A percentile compares a stretch with the other conserved stretches of the same genome.
phyloP scores from a whole-genome alignment of 2,797 vertebrate species.

The Siniperca obscura region DNA sequence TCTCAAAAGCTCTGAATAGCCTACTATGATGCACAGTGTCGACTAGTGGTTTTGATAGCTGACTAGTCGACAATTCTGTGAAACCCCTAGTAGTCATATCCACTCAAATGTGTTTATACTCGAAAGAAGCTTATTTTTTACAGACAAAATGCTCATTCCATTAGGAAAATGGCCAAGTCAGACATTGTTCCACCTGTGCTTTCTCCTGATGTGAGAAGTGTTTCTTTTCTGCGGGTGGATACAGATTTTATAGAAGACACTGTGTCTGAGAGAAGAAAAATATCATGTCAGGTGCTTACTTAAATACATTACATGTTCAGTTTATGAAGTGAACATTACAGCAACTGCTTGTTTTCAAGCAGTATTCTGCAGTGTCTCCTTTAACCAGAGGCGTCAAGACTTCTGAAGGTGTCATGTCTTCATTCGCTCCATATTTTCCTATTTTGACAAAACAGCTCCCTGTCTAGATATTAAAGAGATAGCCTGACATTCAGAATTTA shows the following conservation, averaged over 20 bases:
- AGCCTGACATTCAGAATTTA: too few relatives aligned
- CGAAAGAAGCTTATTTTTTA: constrained; percentile 38
- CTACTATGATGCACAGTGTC: too few relatives aligned
- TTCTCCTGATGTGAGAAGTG: constrained; percentile 2
- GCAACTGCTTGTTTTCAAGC: constrained; percentile 12
- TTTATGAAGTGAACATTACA: constrained; percentile 29
- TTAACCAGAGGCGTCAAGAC: constrained; percentile 21
- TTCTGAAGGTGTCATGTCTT: constrained; percentile 23
- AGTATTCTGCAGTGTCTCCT: not conserved
- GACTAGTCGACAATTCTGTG: too few relatives aligned
- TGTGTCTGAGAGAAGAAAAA: not conserved
- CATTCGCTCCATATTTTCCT: constrained; percentile 31
- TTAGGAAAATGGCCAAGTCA: constrained; percentile 14
- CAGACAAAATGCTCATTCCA: constrained; percentile 17
- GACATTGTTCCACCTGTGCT: constrained; percentile 1
- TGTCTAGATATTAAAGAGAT: constrained; percentile 22
- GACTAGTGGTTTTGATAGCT: too few relatives aligned
- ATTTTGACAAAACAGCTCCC: constrained; percentile 29
- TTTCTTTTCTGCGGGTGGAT: not conserved
- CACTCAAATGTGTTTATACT: constrained; percentile 61
- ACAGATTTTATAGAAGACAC: not conserved
- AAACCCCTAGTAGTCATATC: constrained; percentile 50
- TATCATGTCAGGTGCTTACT: not conserved
- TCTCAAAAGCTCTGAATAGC: too few relatives aligned
- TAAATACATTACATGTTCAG: constrained; percentile 6